Evolutionary conservation across 2,797 vertebrate species (phyloP).

Genomic region (Limnodromus scolopaceus): DNA sequence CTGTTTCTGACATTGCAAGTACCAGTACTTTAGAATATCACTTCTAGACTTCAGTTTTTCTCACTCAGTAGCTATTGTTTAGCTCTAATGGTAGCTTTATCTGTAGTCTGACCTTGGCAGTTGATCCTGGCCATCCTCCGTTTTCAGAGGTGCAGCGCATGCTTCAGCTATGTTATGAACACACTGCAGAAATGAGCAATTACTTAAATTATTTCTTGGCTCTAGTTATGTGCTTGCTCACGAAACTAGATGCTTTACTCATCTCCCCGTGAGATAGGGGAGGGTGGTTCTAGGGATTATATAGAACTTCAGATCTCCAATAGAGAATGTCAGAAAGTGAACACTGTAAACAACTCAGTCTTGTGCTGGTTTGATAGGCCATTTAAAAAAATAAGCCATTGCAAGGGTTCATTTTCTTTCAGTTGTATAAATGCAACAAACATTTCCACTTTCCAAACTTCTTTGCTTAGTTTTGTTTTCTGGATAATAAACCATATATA

Average conservation of each 20-base stretch:
- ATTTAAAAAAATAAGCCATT: not conserved
- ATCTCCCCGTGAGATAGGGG: conserved; percentile 28
- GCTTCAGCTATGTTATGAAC: not conserved
- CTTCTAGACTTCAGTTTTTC: not conserved
- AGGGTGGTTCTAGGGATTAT: not conserved
- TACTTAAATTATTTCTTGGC: conserved; percentile 10
- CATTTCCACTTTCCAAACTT: not conserved
- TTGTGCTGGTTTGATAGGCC: not conserved
- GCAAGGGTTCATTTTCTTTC: not conserved
- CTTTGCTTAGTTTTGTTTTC: not conserved
- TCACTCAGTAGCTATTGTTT: not conserved
- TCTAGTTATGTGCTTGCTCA: conserved; percentile 32
- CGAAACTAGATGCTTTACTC: conserved; percentile 13
- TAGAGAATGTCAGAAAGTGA: not conserved
- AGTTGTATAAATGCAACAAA: not conserved
- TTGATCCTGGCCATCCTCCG: not conserved
- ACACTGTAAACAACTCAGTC: not conserved
- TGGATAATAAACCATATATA: not conserved
- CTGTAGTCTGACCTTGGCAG: not conserved
- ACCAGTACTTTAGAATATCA: not conserved
- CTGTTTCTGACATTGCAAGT: not conserved
- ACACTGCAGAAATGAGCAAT: conserved; percentile 12
- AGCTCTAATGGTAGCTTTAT: not conserved
- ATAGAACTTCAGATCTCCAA: not conserved
- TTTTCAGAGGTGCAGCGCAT: not conserved